Evolutionary conservation across 1,140 invertebrate genomes (phyloP), one percentile per base, ranked within the genome.

Genomic region (Papilio helenus): DNA sequence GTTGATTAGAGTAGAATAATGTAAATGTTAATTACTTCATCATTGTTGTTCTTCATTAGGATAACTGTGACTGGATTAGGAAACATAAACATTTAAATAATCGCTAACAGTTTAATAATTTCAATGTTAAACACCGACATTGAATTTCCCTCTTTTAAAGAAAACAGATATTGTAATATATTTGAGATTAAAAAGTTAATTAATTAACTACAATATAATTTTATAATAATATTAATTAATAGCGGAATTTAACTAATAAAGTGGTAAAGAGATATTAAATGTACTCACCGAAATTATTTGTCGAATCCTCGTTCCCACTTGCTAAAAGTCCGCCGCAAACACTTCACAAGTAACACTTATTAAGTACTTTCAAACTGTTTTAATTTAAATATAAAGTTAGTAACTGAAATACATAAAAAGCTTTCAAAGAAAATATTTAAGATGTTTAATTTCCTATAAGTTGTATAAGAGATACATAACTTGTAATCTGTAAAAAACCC

Each of bases 381-480:
- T 49, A 3, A 46, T 23, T 18, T 29, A n/a, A 76, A 76, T 39
- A 29, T 20, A 29, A 18, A 18, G 5, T 8, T 74, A 29, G 8
- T 51, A 58, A 55, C 49, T 58, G 49, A 42, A 55, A 76, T 34
- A 34, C 3, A 58, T 51, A n/a, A 55, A 76, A 51, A 18, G 20
- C 49, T 26, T 51, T 29, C 29, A 16, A 58, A 76, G 73, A 51
- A 55, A 55, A 26, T 39, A n/a, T 34, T 1, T 5, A n/a, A 74
- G 20, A 74, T 18, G 20, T 76, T 29, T 12, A 76, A 76, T 29
- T 55, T 76, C 73, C 73, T 76, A 51, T 74, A 74, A 76, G 73
- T 76, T 76, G 49, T 76, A 76, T 76, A 76, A 76, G 44, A 20
- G 73, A 55, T 55, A 49, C 46, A 76, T 76, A 76, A 76, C 49